Base-by-base conservation (phyloP, 2,797 vertebrate genomes). In the Trachops cirrhosus region DNA sequence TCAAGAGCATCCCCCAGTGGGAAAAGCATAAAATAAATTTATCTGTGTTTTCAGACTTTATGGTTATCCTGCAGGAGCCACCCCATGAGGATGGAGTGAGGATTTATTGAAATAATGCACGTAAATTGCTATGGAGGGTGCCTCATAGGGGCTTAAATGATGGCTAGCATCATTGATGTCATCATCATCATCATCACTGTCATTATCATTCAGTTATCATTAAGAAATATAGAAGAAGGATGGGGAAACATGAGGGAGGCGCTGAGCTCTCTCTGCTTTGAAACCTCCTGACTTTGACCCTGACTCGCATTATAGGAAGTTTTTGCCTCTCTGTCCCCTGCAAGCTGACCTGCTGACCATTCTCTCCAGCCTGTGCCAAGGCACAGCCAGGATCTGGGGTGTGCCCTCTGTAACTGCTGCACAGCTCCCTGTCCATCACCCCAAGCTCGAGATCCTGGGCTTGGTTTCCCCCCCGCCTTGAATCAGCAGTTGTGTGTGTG, bases 401-500 rank as follows among this genome's bases (percentile, higher is more conserved):
- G 21, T 3, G 0, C 12, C n/a, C n/a, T n/a, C 41, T 19, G 19
- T 26, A 52, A 8, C 68, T 6, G 1, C 46, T 16, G 54, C 67
- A 2, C 7, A 62, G 46, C 16, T 32, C 57, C 32, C 32, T 1
- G 62, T 19, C 44, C 50, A 0, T 41, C 24, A 18, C 46, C 37
- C 18, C 1, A 46, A 2, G 22, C 32, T 29, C 19, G 9, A 4
- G 9, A 3, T 9, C 22, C 37, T 9, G 46, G 32, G 67, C 9
- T 52, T 9, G 12, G 41, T 48, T 29, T 5, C 9, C 19, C 15
- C 48, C 1, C 0, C 1, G 21, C 48, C 79, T 85, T 34, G n/a
- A 83, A 32, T 64, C 37, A 84, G 93, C 86, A 68, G 41, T 68
- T 94, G 80, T 85, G 84, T 83, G 48, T 90, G 85, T 88, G 95